Base-by-base conservation (phyloP, 1,140 invertebrate species). In the Palaemon carinicauda region DNA sequence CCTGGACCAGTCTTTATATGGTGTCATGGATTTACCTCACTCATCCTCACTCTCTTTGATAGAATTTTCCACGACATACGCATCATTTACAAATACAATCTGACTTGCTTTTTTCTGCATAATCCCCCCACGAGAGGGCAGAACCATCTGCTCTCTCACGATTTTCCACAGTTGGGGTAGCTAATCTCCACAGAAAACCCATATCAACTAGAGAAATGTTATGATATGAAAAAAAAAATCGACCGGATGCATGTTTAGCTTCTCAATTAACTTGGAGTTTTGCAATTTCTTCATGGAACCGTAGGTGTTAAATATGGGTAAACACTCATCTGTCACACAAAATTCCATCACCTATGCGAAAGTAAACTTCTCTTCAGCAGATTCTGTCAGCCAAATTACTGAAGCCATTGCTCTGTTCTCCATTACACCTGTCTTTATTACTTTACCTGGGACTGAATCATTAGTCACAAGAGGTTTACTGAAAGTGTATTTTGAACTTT, bases 351-450 rank as follows among this genome's bases (percentile, higher is more conserved):
- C 78, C 31, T 80, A 1, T 60, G 56, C 51, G 27, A 80, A 1
- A n/a, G n/a, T 65, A 29, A 53, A 80, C 78, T 54, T 80, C 31
- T 80, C 29, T 29, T 56, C 53, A 56, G 15, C 10, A 65, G 53
- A 27, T 19, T 80, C 78, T 80, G 78, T 51, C 52, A 54, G 78
- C 14, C 10, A 56, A 31, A 80, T 80, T 56, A 80, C 31, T 9
- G 21, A 60, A 10, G 78, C 51, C 78, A 80, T 80, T 56, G 53
- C 5, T 56, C 31, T 80, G 78, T 80, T 80, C 53, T 80, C 78
- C 52, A 80, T 80, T 12, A 52, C 78, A 24, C 56, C 78, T 80
- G 78, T 80, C 33, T 80, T 79, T 80, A 29, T 56, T 14, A 56
- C 56, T 31, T 4, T 33, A n/a, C 14, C 74, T 60, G 56, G 27